Percentiles rank a stretch among this genome's conserved stretches.
Conservation (phyloP, 2,113 vertebrate genomes). For the Tursiops truncatus region DNA sequence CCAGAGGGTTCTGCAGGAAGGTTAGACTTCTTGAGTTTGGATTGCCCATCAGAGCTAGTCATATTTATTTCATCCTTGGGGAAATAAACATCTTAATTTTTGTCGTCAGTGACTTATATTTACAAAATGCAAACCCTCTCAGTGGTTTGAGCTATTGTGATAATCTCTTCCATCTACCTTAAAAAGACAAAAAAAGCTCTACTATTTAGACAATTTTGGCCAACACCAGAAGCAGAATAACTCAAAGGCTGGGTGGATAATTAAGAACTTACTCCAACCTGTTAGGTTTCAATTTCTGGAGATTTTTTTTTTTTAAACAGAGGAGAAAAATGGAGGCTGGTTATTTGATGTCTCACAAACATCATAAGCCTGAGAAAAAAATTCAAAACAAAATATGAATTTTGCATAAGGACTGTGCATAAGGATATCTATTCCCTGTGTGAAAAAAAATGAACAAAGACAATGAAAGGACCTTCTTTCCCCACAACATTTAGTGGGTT, state of each 20-base stretch:
- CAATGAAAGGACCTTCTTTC: neutral
- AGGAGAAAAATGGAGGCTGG: neutral
- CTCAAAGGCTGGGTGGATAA: neutral
- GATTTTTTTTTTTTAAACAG: neutral
- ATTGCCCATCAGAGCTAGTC: neutral
- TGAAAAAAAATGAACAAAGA: neutral
- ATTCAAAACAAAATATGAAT: conserved; percentile 34
- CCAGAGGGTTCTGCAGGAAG: neutral
- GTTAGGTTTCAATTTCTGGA: conserved; percentile 30
- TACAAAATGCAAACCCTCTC: conserved; percentile 18
- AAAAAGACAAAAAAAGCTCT: neutral
- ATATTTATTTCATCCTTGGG: neutral
- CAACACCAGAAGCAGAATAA: neutral
- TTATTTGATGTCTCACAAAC: conserved; percentile 26
- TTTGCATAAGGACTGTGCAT: conserved; percentile 9
- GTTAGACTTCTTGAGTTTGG: conserved; percentile 16
- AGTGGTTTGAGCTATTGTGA: neutral
- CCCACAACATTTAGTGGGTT: neutral
- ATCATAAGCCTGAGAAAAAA: conserved; percentile 8
- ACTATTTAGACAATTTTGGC: neutral
- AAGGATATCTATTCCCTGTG: neutral
- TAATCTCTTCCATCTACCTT: conserved; percentile 1
- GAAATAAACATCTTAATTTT: conserved; percentile 47
- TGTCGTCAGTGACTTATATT: conserved; percentile 24
- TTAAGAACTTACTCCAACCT: conserved; percentile 4